Base-by-base conservation (phyloP, 2,888 invertebrate species). In the Lasioglossum morio region DNA sequence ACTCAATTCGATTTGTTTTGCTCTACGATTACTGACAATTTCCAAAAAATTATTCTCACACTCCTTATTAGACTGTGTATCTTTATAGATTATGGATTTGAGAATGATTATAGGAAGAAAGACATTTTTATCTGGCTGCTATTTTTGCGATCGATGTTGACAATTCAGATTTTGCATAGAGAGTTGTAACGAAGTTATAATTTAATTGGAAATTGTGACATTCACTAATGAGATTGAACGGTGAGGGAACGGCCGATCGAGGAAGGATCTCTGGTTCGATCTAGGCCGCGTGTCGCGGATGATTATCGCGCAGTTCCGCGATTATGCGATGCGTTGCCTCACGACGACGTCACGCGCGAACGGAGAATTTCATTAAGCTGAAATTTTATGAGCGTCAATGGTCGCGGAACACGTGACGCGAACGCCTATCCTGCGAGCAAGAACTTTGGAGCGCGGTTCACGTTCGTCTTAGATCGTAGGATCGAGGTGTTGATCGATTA, bases 371-470 rank as follows among this genome's bases (percentile, higher is more conserved):
- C 81, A 10, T 84, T 75, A 72, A 77, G 72, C 30, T n/a, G 81
- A 34, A 77, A 78, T 46, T 78, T 30, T 73, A 81, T 73, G 81
- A 77, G 40, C 69, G 77, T 60, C 73, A 23, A 80, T 43, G 72
- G 30, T 70, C 72, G 53, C 63, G 34, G 27, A 34, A 40, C 63
- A n/a, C 63, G 53, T 79, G 72, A 84, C 14, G 16, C 34, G 27
- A 16, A 60, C 27, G 60, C 27, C 2, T 60, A n/a, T 27, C 27
- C 60, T 27, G 60, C 60, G 60, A 60, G 60, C 60, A 12, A 27
- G 60, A 72, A 81, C 70, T 81, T 74, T 79, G 70, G 43, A 75
- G 43, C 53, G 72, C 74, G 53, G 70, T 27, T 37, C 69, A 76
- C 82, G 74, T 48, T 70, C 66, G 34, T 34, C 16, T 14, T 12